phyloP scores from a whole-genome alignment of 2,888 invertebrate species.

The Silvanus unidentatus region DNA sequence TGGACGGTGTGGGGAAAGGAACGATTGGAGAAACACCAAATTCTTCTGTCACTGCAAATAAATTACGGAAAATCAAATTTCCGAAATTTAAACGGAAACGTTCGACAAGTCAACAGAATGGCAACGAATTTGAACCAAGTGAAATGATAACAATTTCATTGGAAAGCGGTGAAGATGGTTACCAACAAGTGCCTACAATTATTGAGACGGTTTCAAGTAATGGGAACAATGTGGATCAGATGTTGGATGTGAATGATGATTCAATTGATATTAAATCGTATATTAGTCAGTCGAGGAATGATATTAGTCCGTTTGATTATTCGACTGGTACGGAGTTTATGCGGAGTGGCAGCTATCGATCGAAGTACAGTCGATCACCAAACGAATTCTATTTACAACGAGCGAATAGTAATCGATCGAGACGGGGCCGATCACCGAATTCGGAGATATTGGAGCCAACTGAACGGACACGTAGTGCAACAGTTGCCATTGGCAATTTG shows the following conservation, averaged over 20 bases:
- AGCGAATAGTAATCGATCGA: conserved; percentile 46
- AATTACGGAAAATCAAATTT: conserved; percentile 63
- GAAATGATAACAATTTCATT: conserved; percentile 25
- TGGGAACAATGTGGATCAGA: conserved; percentile 9
- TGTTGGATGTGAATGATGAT: conserved; percentile 45
- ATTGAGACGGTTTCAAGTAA: conserved; percentile 31
- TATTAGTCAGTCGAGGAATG: conserved; percentile 67
- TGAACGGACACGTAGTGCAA: conserved; percentile 38
- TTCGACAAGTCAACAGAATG: conserved; percentile 21
- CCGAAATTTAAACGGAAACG: conserved; percentile 62
- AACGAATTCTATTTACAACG: conserved; percentile 45
- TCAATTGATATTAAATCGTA: conserved; percentile 67
- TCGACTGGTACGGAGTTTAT: conserved; percentile 49
- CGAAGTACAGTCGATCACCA: conserved; percentile 58
- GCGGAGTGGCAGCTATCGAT: conserved; percentile 65
- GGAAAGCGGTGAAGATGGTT: conserved; percentile 29
- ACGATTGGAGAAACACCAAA: conserved; percentile 57
- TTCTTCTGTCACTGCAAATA: conserved; percentile 50
- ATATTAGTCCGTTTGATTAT: conserved; percentile 50
- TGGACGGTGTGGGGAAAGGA: conserved; percentile 14
- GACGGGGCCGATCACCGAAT: conserved; percentile 46
- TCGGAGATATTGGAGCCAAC: conserved; percentile 34
- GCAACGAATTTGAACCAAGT: conserved; percentile 32
- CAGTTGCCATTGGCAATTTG: conserved; percentile 39
- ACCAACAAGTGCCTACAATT: conserved; percentile 53